Base-by-base conservation (phyloP, 2,797 vertebrate genomes). In the Hippocampus kuda region DNA sequence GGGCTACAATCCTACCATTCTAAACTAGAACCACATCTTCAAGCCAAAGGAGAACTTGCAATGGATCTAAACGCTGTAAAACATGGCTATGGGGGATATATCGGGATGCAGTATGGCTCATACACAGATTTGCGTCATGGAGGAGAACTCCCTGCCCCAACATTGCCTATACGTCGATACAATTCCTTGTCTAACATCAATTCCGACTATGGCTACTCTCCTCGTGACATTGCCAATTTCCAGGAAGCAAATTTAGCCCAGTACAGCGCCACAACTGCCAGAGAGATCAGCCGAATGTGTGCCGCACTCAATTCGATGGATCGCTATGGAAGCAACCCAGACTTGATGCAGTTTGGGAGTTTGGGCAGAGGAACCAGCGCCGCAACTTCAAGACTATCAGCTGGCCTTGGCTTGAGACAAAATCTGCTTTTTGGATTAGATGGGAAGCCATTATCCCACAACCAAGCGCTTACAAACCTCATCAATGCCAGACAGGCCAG, bases 251-350 rank as follows among this genome's bases (percentile, higher is more conserved):
- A 94, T 79, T 89, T 99, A 85, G 97, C 97, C 69, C 96, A 98
- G 78, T 99, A 99, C 80, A 99, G 97, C 66, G 95, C 96, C 70
- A 99, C 97, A 70, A 99, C 97, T 0, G 97, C 97, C 0, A 94
- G 95, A 0, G 97, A 99, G 86, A 99, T 99, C 80, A 99, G 97
- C 82, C 91, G 96, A 51, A 99, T 99, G 97, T 99, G 97, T 27
- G 95, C 97, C 0, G 97, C 97, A 46, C 93, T 99, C 30, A 98
- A 98, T 86, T 97, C 97, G 53, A 98, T 99, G 83, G 97, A 99
- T 82, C 93, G 95, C 54, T 97, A 93, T 2, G 74, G 90, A 71
- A 93, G 91, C 0, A 92, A 93, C 73, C 90, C 94, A 0, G 96
- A 98, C 66, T 82, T 97, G 68, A 81, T 95, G 78, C 93, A 94